Base-by-base conservation (phyloP, 1,140 invertebrate species). In the Drosophila takahashii region DNA sequence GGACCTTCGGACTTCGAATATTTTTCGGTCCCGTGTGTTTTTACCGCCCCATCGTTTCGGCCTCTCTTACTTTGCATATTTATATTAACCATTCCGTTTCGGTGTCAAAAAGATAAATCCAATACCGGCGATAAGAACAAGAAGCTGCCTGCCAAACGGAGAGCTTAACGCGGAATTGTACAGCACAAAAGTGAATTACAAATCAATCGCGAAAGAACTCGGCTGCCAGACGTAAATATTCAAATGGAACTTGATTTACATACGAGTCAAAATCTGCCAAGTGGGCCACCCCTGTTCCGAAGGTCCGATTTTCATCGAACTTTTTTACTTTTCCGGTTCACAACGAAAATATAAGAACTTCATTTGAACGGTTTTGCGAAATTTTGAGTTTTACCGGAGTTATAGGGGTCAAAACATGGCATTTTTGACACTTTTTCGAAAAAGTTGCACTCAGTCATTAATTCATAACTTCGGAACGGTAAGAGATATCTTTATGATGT, bases 171-270 rank as follows among this genome's bases (percentile, higher is more conserved):
- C 26, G n/a, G 47, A 44, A 56, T 41, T 42, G 47, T 37, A 26
- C 42, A 41, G 65, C 37, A 75, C 52, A 74, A 74, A 62, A 62
- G 70, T 70, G 66, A 70, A 70, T 70, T 70, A 56, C 50, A 70
- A 70, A 70, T 70, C 66, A 70, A 70, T 70, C 56, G 48, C 42
- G 37, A 61, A 48, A 15, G 36, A 36, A 50, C 42, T 34, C 8
- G 29, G 18, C 64, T 29, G 39, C 41, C n/a, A 74, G 73, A 75
- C 72, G 73, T 77, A 76, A 77, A 77, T 77, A 77, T 77, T 48
- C 34, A 61, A 70, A 69, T 72, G 66, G 66, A 70, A 56, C 42
- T 47, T 47, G 64, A 70, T 70, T 70, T 70, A 47, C 50, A 70
- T n/a, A n/a, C n/a, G n/a, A n/a, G n/a, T n/a, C n/a, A n/a, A n/a